These are phyloP conservation scores for Volucella zonaria DNA, from an alignment of 2,888 invertebrate genomes.

Conservation along the genomic window DNA sequence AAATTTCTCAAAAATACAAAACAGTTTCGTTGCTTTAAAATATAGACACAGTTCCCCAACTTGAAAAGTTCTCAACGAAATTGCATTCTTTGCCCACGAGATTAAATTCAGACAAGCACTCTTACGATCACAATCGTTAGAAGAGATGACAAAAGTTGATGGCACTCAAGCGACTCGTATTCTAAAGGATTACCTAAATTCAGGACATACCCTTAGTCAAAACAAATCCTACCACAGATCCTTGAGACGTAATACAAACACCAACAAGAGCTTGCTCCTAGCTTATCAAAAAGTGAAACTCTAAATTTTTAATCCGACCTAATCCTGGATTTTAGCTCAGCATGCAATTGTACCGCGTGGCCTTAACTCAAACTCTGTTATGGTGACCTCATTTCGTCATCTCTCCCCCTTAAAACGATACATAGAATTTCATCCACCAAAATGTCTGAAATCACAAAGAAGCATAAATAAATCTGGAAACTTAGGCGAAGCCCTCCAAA, in stretches of 20 bases:
- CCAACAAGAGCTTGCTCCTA: constrained; percentile 5
- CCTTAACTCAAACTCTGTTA: constrained; percentile 6
- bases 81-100: background rate
- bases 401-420: background rate
- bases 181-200: constrained; percentile 10
- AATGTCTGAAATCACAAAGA: constrained; percentile 41
- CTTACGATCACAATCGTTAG: background rate
- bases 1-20: too few relatives aligned
- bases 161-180: background rate
- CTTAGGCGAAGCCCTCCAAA: constrained; percentile 35
- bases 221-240: constrained; percentile 3
- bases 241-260: background rate
- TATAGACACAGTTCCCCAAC: too few relatives aligned
- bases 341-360: constrained; percentile 18
- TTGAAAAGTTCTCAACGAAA: too few relatives aligned
- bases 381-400: constrained; percentile 41
- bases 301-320: constrained; percentile 43
- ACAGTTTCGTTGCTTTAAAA: too few relatives aligned
- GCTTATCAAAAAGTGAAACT: constrained; percentile 35
- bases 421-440: constrained; percentile 8
- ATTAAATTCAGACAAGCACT: background rate
- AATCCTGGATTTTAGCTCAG: constrained; percentile 41
- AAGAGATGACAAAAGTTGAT: background rate
- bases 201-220: background rate
- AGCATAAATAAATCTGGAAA: constrained; percentile 61